phyloP scores from a whole-genome alignment of 2,113 vertebrate genomes.

The Rhizomys pruinosus region DNA sequence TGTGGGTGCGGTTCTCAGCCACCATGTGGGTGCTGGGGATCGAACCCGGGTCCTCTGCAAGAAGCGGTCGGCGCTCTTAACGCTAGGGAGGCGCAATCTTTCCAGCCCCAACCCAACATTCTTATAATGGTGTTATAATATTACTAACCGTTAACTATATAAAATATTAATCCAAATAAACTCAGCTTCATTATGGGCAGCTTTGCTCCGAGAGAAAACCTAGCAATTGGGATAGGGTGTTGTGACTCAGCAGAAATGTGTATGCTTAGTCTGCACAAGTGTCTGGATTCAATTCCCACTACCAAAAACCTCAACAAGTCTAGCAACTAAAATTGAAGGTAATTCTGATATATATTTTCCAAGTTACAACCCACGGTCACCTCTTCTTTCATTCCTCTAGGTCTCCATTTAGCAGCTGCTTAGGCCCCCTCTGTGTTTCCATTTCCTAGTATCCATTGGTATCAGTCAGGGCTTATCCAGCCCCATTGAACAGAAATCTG shows the following conservation, averaged over 20 bases:
- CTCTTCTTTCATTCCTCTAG: neutral
- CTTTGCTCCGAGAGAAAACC: constrained; percentile 14
- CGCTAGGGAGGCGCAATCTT: no score
- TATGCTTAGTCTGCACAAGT: neutral
- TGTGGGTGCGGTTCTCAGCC: no score
- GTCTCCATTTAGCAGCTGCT: neutral
- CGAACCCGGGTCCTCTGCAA: no score
- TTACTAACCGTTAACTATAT: neutral
- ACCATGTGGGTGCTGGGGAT: no score
- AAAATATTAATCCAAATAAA: neutral
- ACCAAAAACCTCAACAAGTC: neutral
- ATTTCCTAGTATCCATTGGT: neutral
- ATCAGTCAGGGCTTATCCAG: neutral
- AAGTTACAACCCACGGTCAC: neutral
- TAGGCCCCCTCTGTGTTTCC: neutral
- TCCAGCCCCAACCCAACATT: neutral
- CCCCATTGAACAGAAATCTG: neutral
- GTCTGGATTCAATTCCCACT: neutral
- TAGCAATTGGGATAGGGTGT: neutral
- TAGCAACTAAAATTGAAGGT: neutral
- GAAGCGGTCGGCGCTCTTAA: no score
- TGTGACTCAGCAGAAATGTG: neutral
- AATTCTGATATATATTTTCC: neutral
- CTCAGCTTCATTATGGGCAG: neutral
- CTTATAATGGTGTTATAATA: neutral